Evolutionary conservation across 64 coral and sea anemone species (phyloP).

Genomic region (Porites lutea): DNA sequence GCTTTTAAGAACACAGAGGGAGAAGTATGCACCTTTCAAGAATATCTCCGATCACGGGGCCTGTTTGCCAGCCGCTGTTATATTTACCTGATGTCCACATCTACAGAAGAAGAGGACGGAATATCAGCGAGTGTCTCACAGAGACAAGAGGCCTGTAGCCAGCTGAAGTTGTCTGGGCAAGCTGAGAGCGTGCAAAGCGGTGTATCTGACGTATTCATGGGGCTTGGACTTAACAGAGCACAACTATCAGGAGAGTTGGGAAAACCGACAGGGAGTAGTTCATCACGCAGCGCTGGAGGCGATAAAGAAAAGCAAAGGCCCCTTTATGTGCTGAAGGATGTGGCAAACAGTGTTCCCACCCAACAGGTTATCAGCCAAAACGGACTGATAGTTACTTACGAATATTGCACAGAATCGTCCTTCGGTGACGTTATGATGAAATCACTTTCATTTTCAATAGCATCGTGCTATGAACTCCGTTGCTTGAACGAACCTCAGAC

Average conservation of each 20-base stretch:
- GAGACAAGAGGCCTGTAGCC: neutral
- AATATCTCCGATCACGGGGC: constrained; percentile 10
- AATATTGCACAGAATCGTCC: neutral
- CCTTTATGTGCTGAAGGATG: neutral
- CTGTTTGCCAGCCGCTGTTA: constrained; percentile 17
- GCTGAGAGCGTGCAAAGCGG: neutral
- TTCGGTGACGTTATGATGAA: neutral
- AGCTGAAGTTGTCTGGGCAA: neutral
- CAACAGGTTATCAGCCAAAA: neutral
- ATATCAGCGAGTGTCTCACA: neutral
- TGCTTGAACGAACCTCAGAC: neutral
- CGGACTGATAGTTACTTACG: neutral
- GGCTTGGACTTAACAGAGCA: neutral
- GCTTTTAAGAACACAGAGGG: constrained; percentile 38
- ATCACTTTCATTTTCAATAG: neutral
- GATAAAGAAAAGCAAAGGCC: neutral
- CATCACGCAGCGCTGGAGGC: neutral
- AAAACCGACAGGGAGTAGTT: neutral
- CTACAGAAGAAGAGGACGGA: neutral
- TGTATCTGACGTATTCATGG: constrained; percentile 6
- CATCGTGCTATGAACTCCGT: constrained; percentile 26
- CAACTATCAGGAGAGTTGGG: neutral
- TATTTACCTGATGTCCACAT: constrained; percentile 51
- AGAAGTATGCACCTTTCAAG: constrained; percentile 3
- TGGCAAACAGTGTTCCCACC: neutral